Conservation (phyloP, 2,888 invertebrate species). For the Iphiclides podalirius region DNA sequence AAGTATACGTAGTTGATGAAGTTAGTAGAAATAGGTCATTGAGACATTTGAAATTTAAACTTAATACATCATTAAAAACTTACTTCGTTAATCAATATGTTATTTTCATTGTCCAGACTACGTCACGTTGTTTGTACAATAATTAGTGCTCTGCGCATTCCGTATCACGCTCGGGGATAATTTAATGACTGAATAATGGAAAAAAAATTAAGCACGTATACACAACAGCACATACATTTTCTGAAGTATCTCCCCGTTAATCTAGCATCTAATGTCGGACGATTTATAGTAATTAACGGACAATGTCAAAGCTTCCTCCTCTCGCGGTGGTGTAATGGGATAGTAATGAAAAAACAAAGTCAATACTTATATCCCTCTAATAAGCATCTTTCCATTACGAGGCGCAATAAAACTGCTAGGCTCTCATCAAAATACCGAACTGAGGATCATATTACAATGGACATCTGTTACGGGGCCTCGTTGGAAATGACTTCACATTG, state of each 20-base stretch:
- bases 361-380: constrained; percentile 36
- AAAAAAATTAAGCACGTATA: too few species aligned
- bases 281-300: constrained; percentile 9
- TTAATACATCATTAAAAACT: too few species aligned
- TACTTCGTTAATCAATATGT: too few species aligned
- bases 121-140: too few species aligned
- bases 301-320: constrained; percentile 14
- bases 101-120: too few species aligned
- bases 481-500: constrained; percentile 43
- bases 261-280: constrained; percentile 4
- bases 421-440: constrained; percentile 68
- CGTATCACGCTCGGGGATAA: background rate
- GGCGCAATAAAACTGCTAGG: constrained; percentile 47
- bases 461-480: constrained; percentile 49
- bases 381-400: constrained; percentile 42
- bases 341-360: constrained; percentile 15
- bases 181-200: background rate
- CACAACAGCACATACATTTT: too few species aligned
- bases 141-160: too few species aligned
- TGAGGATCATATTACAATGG: constrained; percentile 56
- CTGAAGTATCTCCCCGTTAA: background rate
- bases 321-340: constrained; percentile 3
- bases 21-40: too few species aligned
- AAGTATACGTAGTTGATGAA: too few species aligned
- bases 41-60: too few species aligned